Conservation (phyloP, 2,113 vertebrate genomes). For the Rhipidura dahli region DNA sequence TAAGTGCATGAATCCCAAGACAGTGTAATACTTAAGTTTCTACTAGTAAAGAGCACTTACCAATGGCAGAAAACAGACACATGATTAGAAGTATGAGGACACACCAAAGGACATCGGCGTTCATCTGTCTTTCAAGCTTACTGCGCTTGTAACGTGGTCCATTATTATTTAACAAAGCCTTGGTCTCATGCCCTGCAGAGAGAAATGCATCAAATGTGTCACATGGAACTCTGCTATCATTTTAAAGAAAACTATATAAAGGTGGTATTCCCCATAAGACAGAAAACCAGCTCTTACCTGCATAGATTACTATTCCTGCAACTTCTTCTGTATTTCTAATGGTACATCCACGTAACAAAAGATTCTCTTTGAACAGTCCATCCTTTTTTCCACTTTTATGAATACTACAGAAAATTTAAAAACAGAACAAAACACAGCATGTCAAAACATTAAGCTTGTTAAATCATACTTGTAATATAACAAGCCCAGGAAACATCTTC, state of each 20-base stretch:
- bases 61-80: slow-evolving; percentile 90
- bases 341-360: slow-evolving; percentile 93
- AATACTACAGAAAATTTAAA: slow-evolving; percentile 71
- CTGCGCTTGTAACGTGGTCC: slow-evolving; percentile 97
- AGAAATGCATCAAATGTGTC: not conserved
- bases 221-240: not conserved
- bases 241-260: not conserved
- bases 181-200: slow-evolving; percentile 91
- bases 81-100: slow-evolving; percentile 93
- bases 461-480: not conserved
- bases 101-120: slow-evolving; percentile 94
- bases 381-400: slow-evolving; percentile 84
- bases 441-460: slow-evolving; percentile 6
- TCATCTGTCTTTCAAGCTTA: slow-evolving; percentile 96
- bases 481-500: not conserved
- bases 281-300: slow-evolving; percentile 73
- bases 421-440: not conserved
- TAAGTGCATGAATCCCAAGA: not conserved
- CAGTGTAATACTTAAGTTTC: not conserved
- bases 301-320: slow-evolving; percentile 93
- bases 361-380: slow-evolving; percentile 90
- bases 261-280: not conserved
- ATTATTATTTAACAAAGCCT: slow-evolving; percentile 97
- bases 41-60: slow-evolving; percentile 73
- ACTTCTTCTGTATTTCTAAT: slow-evolving; percentile 95